Evolutionary conservation across 2,888 invertebrate genomes (phyloP).

Genomic region (Girardia tigrina): DNA sequence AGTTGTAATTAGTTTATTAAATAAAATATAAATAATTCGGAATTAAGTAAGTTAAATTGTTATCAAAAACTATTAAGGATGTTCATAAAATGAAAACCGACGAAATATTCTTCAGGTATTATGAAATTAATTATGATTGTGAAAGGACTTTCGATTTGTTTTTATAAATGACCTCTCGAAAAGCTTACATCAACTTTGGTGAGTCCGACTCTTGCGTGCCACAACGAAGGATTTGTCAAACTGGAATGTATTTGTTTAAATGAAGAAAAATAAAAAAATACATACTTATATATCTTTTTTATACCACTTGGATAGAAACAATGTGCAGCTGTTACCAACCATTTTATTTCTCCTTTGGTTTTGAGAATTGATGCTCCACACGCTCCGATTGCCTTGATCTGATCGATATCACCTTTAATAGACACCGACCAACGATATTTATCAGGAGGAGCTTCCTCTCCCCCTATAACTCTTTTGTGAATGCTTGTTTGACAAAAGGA

Average conservation of each 20-base stretch:
- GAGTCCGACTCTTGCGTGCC: neutral
- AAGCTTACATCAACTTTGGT: conserved; percentile 8
- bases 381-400: neutral
- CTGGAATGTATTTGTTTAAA: neutral
- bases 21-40: too few species aligned
- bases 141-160: too few species aligned
- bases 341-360: neutral
- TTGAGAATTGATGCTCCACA: neutral
- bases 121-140: too few species aligned
- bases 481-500: too few species aligned
- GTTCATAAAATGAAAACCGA: too few species aligned
- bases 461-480: neutral
- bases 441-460: neutral
- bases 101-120: too few species aligned
- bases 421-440: conserved; percentile 14
- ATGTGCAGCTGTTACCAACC: neutral
- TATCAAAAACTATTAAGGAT: too few species aligned
- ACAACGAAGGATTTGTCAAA: neutral
- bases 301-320: neutral
- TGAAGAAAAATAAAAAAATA: neutral
- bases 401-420: neutral
- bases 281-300: neutral
- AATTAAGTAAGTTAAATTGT: too few species aligned
- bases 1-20: too few species aligned
- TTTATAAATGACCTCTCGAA: too few species aligned